phyloP scores from a whole-genome alignment of 2,888 invertebrate species.

The Drosophila nr. perissopoda region DNA sequence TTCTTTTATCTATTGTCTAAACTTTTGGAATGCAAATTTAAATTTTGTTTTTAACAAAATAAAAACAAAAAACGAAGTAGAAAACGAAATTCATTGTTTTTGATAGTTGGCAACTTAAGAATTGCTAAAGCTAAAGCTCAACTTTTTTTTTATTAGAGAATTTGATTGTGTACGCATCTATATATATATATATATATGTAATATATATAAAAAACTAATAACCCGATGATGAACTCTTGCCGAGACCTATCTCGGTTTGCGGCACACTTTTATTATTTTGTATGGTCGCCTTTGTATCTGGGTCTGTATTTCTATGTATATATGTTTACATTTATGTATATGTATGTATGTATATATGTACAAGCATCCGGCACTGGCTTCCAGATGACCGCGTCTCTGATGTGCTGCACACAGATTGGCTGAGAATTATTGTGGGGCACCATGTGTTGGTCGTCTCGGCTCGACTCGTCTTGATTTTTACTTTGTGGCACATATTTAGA shows the following conservation, averaged over 20 bases:
- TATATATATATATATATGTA: background rate
- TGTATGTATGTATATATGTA: slow-evolving; percentile 19
- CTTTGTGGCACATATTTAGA: slow-evolving; percentile 17
- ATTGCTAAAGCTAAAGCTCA: background rate
- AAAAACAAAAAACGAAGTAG: background rate
- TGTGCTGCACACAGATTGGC: slow-evolving; percentile 60
- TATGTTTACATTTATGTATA: slow-evolving; percentile 6
- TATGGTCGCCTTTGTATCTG: slow-evolving; percentile 34
- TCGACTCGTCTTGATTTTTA: slow-evolving; percentile 22
- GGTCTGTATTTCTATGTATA: slow-evolving; percentile 20
- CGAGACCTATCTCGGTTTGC: slow-evolving; percentile 44
- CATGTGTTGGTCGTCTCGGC: background rate
- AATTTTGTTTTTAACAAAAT: background rate
- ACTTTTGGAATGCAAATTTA: slow-evolving; percentile 4
- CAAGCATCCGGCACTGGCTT: slow-evolving; percentile 68
- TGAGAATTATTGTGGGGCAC: slow-evolving; percentile 26
- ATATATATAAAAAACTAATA: slow-evolving; percentile 28
- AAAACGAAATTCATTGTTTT: background rate
- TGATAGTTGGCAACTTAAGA: background rate
- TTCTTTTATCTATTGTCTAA: background rate
- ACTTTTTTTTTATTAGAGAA: slow-evolving; percentile 52
- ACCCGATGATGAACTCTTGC: slow-evolving; percentile 38
- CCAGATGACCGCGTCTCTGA: slow-evolving; percentile 49
- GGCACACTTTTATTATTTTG: slow-evolving; percentile 67
- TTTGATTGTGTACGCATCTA: slow-evolving; percentile 35